Evolutionary conservation across 2,113 vertebrate species (phyloP).

Genomic region (Podiceps cristatus): DNA sequence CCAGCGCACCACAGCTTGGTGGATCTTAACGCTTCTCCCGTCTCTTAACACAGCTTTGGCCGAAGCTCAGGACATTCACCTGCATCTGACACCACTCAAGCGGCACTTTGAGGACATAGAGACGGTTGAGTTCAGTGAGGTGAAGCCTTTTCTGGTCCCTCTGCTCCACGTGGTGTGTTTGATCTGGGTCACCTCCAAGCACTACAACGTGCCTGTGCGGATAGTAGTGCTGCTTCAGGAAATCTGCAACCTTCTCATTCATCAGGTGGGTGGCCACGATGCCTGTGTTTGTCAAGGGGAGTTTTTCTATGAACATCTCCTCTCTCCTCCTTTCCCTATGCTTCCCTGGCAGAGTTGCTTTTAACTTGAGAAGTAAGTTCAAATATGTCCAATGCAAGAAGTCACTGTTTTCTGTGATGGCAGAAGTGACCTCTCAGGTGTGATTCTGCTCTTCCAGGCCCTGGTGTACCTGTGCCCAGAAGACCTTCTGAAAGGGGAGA

Average conservation of each 20-base stretch:
- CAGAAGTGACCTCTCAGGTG: not conserved
- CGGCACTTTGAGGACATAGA: slow-evolving; percentile 81
- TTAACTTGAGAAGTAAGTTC: not conserved
- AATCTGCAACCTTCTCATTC: slow-evolving; percentile 90
- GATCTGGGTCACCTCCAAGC: slow-evolving; percentile 85
- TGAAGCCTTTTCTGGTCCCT: slow-evolving; percentile 78
- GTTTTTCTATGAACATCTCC: no score
- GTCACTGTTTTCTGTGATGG: rapidly evolving
- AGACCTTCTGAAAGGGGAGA: slow-evolving; percentile 88
- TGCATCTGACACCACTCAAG: slow-evolving; percentile 82
- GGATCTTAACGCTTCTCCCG: not conserved
- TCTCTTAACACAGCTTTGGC: slow-evolving; percentile 79
- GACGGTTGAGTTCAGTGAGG: slow-evolving; percentile 80
- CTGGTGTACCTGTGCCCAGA: slow-evolving; percentile 82
- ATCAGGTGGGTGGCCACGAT: slow-evolving; percentile 78
- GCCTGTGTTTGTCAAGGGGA: not conserved
- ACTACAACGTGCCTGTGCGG: slow-evolving; percentile 81
- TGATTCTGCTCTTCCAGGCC: slow-evolving; percentile 74
- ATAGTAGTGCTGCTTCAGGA: slow-evolving; percentile 89
- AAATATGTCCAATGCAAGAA: not conserved
- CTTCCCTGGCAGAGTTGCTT: not conserved
- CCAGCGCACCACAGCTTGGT: rapidly evolving
- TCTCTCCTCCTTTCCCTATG: not conserved
- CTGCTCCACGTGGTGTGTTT: slow-evolving; percentile 89
- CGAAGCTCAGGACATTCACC: slow-evolving; percentile 85